A percentile compares a stretch with the other conserved stretches of the same genome.
These are phyloP conservation scores for Heteractis magnifica DNA, from an alignment of 92 coral and sea anemone genomes.

Conservation along the genomic window DNA sequence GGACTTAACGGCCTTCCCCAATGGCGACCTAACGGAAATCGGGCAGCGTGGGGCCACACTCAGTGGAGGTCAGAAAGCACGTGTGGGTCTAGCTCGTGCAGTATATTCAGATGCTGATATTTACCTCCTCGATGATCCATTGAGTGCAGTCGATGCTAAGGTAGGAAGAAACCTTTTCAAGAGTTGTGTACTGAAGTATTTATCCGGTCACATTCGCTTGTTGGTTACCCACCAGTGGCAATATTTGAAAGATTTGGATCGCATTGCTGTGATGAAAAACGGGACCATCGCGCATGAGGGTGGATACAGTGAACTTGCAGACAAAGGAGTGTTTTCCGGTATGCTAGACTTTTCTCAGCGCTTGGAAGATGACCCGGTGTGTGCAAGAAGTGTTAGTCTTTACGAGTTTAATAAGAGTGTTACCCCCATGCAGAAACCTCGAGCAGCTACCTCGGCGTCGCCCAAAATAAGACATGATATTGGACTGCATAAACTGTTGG, in stretches of 20 bases:
- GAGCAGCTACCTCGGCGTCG: too few species aligned
- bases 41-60: constrained; percentile 10
- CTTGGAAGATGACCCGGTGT: too few species aligned
- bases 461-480: too few species aligned
- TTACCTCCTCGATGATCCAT: constrained; percentile 10
- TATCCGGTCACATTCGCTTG: neutral
- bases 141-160: constrained; percentile 24
- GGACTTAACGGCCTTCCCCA: neutral
- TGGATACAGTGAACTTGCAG: neutral
- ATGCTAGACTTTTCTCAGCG: too few species aligned
- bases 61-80: constrained; percentile 30
- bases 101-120: constrained; percentile 18
- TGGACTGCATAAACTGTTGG: too few species aligned
- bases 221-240: constrained; percentile 13
- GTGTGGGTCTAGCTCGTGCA: constrained; percentile 14
- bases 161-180: constrained; percentile 9
- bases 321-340: too few species aligned
- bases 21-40: constrained; percentile 5
- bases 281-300: neutral
- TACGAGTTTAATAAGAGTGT: too few species aligned
- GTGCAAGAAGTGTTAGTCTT: too few species aligned
- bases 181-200: constrained; percentile 2
- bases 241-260: neutral
- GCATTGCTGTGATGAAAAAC: neutral
- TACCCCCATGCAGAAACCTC: too few species aligned